phyloP scores from a whole-genome alignment of 2,113 vertebrate species.

The Elgaria multicarinata region DNA sequence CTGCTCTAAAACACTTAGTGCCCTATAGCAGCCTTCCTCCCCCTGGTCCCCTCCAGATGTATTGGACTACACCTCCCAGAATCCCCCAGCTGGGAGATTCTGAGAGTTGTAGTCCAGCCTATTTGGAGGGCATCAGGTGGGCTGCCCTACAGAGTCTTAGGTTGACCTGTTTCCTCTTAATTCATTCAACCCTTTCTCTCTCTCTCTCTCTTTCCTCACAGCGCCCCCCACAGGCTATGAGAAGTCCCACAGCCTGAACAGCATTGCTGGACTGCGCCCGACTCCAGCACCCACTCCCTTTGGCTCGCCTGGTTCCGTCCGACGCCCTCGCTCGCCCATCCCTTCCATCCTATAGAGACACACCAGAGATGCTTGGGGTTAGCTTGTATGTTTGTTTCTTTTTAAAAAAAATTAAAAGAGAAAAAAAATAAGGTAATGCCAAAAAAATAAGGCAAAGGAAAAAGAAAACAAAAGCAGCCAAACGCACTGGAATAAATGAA shows the following conservation, averaged over 20 bases:
- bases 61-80: too few species aligned
- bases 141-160: not conserved
- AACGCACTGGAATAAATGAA: slow-evolving; percentile 17
- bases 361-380: slow-evolving; percentile 49
- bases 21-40: not conserved
- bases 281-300: slow-evolving; percentile 86
- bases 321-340: slow-evolving; percentile 87
- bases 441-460: slow-evolving; percentile 44
- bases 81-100: too few species aligned
- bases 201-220: not conserved
- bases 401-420: slow-evolving; percentile 56
- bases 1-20: not conserved
- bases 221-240: slow-evolving; percentile 79
- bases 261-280: slow-evolving; percentile 90
- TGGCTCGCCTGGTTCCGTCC: slow-evolving; percentile 84
- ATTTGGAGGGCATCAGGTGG: too few species aligned
- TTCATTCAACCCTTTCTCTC: slow-evolving; percentile 40
- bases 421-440: slow-evolving; percentile 55
- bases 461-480: slow-evolving; percentile 29
- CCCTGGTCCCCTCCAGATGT: not conserved
- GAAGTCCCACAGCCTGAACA: slow-evolving; percentile 92
- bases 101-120: too few species aligned
- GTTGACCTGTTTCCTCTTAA: not conserved
- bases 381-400: slow-evolving; percentile 45
- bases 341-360: slow-evolving; percentile 89